A percentile compares a stretch with the other conserved stretches of the same genome.
Evolutionary conservation across 1,140 invertebrate species (phyloP).

Genomic region (Drosophila bocki): DNA sequence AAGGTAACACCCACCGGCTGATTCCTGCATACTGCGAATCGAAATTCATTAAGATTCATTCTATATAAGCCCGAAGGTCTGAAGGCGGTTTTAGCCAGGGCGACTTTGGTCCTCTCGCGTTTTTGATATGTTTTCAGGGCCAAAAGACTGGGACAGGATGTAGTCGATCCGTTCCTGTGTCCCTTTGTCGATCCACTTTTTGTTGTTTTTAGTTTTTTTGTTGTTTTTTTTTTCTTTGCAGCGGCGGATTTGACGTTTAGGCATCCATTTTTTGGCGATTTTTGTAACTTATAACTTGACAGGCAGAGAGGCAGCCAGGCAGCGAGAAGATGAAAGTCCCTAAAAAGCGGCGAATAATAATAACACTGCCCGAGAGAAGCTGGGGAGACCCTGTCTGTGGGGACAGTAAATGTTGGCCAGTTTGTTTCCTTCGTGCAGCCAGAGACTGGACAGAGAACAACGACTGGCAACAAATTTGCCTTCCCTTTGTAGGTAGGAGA

Average conservation of each 20-base stretch:
- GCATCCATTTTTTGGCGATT: constrained; percentile 67
- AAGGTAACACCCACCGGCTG: constrained; percentile 76
- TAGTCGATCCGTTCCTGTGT: constrained; percentile 14
- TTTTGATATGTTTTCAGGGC: constrained; percentile 47
- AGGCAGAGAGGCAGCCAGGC: constrained; percentile 37
- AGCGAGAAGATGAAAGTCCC: constrained; percentile 54
- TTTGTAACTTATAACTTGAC: constrained; percentile 72
- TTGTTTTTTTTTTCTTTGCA: constrained; percentile 4
- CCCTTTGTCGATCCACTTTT: constrained; percentile 34
- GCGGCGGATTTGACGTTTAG: constrained; percentile 57
- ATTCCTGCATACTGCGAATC: constrained; percentile 66
- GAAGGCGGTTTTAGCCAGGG: constrained; percentile 21
- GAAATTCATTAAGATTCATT: constrained; percentile 83
- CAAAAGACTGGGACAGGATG: constrained; percentile 44
- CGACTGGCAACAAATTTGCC: constrained; percentile 67
- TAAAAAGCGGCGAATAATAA: constrained; percentile 44
- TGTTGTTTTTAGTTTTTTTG: constrained; percentile 9
- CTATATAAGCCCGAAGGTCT: constrained; percentile 64
- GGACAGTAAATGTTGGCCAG: constrained; percentile 51
- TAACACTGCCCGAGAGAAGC: constrained; percentile 1
- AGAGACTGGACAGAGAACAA: background rate
- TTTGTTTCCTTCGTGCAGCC: too few relatives aligned
- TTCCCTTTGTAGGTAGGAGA: constrained; percentile 53
- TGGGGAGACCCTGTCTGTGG: background rate
- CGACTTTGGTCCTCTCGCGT: constrained; percentile 1